Percentiles rank a stretch among this genome's conserved stretches.
Evolutionary conservation across 1,140 invertebrate genomes (phyloP).

Genomic region (Galleria mellonella): DNA sequence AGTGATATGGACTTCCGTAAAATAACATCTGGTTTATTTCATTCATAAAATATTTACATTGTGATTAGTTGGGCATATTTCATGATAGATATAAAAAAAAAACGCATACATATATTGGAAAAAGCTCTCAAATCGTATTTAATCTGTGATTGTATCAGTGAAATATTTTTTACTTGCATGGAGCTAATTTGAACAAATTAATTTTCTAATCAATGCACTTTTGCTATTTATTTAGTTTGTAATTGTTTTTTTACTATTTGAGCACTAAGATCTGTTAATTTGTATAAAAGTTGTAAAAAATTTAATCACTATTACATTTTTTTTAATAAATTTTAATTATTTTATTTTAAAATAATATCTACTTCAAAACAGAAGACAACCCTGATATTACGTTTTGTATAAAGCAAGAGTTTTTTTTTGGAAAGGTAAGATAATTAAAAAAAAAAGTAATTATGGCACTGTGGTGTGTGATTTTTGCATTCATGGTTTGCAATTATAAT

Average conservation of each 20-base stretch:
- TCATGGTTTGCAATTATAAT: too few species aligned
- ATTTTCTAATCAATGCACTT: conserved; percentile 60
- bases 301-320: conserved; percentile 37
- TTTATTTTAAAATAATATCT: background rate
- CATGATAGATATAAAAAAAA: too few species aligned
- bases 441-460: too few species aligned
- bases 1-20: too few species aligned
- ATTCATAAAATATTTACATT: too few species aligned
- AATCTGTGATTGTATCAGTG: conserved; percentile 66
- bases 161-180: conserved; percentile 40
- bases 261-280: conserved; percentile 71
- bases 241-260: conserved; percentile 60
- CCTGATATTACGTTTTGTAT: too few species aligned
- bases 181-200: conserved; percentile 58
- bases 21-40: too few species aligned
- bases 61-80: too few species aligned
- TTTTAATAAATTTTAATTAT: conserved; percentile 11
- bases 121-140: conserved; percentile 57
- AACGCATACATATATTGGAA: background rate
- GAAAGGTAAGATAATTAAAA: too few species aligned
- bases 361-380: too few species aligned
- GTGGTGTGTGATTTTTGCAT: too few species aligned
- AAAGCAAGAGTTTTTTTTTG: too few species aligned
- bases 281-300: conserved; percentile 51
- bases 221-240: conserved; percentile 66